Conservation (phyloP, 2,113 vertebrate species). For the Bubo bubo region DNA sequence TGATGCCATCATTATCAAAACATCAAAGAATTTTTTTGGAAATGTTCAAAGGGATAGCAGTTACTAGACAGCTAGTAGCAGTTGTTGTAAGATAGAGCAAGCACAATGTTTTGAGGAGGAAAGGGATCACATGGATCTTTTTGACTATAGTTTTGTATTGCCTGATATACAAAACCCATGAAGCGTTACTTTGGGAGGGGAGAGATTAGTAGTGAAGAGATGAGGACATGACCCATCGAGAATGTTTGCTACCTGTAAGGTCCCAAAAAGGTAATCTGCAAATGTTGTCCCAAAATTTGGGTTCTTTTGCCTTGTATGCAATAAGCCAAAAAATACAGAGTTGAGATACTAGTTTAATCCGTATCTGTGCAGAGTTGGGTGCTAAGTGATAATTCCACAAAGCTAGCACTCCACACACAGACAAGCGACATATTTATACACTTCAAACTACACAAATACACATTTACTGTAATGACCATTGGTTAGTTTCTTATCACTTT, state of each 20-base stretch:
- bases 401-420: too few species aligned
- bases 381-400: too few species aligned
- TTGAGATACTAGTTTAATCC: too few species aligned
- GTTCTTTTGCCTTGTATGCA: too few species aligned
- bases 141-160: not conserved
- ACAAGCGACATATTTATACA: too few species aligned
- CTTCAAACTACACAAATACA: too few species aligned
- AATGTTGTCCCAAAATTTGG: too few species aligned
- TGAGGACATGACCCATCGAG: not conserved
- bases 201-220: not conserved
- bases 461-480: too few species aligned
- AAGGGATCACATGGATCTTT: not conserved
- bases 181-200: not conserved
- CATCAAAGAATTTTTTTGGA: not conserved
- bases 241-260: not conserved
- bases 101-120: not conserved
- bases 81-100: not conserved
- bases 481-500: too few species aligned
- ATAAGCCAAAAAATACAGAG: too few species aligned
- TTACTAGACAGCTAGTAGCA: not conserved
- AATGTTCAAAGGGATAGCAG: not conserved
- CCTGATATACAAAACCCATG: not conserved
- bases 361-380: too few species aligned
- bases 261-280: not conserved
- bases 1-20: not conserved